Percentiles rank a stretch among this genome's conserved stretches.
Conservation (phyloP, 2,797 vertebrate species). For the Calcarius lapponicus region DNA sequence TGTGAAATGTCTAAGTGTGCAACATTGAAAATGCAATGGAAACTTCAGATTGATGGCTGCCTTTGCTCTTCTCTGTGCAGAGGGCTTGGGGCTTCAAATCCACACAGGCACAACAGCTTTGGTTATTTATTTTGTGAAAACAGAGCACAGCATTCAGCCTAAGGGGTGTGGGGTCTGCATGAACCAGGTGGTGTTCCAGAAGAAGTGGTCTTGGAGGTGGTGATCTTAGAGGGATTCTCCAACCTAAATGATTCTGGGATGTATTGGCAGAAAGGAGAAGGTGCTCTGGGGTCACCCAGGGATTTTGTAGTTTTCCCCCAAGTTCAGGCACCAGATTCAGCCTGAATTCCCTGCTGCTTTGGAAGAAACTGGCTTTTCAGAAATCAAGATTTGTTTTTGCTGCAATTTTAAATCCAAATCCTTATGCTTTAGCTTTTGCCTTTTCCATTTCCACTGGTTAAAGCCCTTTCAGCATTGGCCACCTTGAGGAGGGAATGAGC, state of each 20-base stretch:
- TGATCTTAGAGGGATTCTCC: background rate
- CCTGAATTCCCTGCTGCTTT: background rate
- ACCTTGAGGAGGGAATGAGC: background rate
- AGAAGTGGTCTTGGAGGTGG: no score
- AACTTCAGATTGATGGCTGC: background rate
- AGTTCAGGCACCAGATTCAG: background rate
- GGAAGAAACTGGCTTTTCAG: background rate
- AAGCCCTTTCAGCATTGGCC: background rate
- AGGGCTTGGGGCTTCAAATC: background rate
- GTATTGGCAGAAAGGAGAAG: background rate
- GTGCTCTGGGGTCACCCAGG: background rate
- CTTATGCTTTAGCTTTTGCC: background rate
- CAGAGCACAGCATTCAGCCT: background rate
- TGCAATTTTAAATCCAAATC: background rate
- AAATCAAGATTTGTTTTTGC: background rate
- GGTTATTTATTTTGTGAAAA: background rate
- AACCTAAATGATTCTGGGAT: background rate
- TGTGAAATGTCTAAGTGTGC: background rate
- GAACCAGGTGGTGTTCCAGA: fast-evolving
- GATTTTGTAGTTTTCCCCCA: background rate
- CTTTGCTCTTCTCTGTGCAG: background rate
- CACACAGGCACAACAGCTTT: background rate
- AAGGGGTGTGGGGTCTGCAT: background rate
- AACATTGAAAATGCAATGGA: background rate
- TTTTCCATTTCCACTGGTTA: background rate